Conservation (phyloP, 2,797 vertebrate species). For the Catharus ustulatus region DNA sequence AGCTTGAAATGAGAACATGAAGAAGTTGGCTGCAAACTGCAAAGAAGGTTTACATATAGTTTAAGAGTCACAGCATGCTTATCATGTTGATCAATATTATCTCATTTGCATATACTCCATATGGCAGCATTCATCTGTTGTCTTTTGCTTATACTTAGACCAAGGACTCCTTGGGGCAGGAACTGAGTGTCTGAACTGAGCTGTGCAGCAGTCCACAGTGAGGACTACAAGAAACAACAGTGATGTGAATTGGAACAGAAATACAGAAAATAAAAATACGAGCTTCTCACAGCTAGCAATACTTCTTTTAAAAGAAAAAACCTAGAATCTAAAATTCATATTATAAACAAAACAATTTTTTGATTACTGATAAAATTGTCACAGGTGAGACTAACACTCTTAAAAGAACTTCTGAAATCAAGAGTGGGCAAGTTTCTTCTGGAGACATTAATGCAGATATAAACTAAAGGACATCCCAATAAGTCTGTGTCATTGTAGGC, state of each 20-base stretch:
- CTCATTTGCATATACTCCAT: slow-evolving; percentile 67
- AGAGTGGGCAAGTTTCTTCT: not conserved
- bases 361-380: not conserved
- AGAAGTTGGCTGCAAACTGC: slow-evolving; percentile 46
- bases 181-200: not conserved
- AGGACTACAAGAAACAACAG: not conserved
- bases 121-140: slow-evolving; percentile 65
- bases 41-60: slow-evolving; percentile 37
- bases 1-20: not conserved
- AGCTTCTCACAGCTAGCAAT: not conserved
- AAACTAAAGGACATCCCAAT: not conserved
- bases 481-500: not conserved
- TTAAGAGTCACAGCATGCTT: slow-evolving; percentile 61
- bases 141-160: slow-evolving; percentile 51
- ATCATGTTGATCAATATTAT: slow-evolving; percentile 66
- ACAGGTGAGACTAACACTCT: not conserved
- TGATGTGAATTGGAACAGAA: not conserved
- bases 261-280: not conserved
- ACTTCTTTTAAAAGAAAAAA: not conserved
- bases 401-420: not conserved
- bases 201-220: not conserved
- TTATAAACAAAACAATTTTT: not conserved
- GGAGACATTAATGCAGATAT: not conserved
- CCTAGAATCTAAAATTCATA: not conserved
- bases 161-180: slow-evolving; percentile 48